Evolutionary conservation across 2,797 vertebrate genomes (phyloP).

Genomic region (Tinamus major): DNA sequence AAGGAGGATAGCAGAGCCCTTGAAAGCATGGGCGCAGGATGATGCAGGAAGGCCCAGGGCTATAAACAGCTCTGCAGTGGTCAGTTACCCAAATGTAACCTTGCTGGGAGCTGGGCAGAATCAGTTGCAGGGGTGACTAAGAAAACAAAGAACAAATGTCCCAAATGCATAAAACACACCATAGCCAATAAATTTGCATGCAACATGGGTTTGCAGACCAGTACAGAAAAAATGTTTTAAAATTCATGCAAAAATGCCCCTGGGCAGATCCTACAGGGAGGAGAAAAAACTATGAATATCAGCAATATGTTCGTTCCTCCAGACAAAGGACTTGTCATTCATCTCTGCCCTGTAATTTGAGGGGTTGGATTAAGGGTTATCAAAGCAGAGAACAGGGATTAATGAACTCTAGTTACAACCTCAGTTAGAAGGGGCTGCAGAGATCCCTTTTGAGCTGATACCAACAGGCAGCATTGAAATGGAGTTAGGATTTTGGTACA

Average conservation of each 20-base stretch:
- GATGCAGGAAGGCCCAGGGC: fast-evolving
- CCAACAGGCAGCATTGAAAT: no score
- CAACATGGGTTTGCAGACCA: not conserved
- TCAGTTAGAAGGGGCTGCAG: no score
- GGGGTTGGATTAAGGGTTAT: no score
- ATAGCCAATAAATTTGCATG: not conserved
- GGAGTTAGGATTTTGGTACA: no score
- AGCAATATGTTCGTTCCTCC: not conserved
- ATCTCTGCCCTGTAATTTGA: not conserved
- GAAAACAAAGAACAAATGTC: not conserved
- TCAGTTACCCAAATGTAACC: not conserved
- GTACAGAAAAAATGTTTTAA: not conserved
- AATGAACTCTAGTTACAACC: no score
- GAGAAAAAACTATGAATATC: not conserved
- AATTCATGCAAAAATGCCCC: not conserved
- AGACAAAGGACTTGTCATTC: not conserved
- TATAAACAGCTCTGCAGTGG: not conserved
- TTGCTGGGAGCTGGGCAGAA: not conserved
- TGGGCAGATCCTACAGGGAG: not conserved
- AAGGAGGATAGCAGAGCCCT: not conserved
- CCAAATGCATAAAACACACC: not conserved
- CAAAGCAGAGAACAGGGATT: no score
- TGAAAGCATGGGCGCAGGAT: not conserved
- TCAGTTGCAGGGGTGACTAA: not conserved
- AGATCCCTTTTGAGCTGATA: no score